Percentiles rank a stretch among this genome's conserved stretches.
Conservation (phyloP, 1,140 invertebrate species). For the Nautilus pompilius region DNA sequence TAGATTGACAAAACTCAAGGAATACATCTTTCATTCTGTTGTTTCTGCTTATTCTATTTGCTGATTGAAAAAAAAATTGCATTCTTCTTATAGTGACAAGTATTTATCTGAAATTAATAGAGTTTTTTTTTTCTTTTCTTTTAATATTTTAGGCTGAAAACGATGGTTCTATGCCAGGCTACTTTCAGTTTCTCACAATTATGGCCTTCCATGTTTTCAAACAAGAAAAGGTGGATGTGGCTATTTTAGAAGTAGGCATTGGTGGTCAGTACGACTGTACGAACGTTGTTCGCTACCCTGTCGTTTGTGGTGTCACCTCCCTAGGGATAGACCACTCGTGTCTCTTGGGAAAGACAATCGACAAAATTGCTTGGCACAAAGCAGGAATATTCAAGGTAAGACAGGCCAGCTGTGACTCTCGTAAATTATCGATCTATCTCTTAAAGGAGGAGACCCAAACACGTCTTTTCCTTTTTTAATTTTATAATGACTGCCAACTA, state of each 20-base stretch:
- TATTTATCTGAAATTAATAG: no score
- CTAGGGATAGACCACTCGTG: slow-evolving; percentile 84
- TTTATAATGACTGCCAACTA: no score
- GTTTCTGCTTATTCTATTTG: no score
- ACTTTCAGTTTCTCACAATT: slow-evolving; percentile 92
- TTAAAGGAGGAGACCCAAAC: neutral
- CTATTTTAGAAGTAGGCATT: slow-evolving; percentile 95
- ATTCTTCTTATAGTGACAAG: no score
- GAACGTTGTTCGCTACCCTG: slow-evolving; percentile 76
- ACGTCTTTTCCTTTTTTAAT: no score
- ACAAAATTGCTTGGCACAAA: slow-evolving; percentile 91
- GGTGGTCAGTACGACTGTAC: slow-evolving; percentile 94
- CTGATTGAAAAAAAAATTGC: no score
- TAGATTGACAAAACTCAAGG: no score
- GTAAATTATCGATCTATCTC: neutral
- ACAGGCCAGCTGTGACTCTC: neutral
- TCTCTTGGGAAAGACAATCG: slow-evolving; percentile 79
- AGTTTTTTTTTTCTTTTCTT: neutral
- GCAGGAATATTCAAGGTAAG: slow-evolving; percentile 87
- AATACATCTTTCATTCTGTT: no score
- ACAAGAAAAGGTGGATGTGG: slow-evolving; percentile 81
- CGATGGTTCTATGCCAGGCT: slow-evolving; percentile 72
- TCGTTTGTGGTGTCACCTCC: slow-evolving; percentile 82
- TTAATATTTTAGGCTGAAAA: slow-evolving; percentile 14
- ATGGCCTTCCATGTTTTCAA: slow-evolving; percentile 88